Evolutionary conservation across 2,888 invertebrate genomes (phyloP), one percentile per base, ranked within the genome.

Genomic region (Phasia obesa): DNA sequence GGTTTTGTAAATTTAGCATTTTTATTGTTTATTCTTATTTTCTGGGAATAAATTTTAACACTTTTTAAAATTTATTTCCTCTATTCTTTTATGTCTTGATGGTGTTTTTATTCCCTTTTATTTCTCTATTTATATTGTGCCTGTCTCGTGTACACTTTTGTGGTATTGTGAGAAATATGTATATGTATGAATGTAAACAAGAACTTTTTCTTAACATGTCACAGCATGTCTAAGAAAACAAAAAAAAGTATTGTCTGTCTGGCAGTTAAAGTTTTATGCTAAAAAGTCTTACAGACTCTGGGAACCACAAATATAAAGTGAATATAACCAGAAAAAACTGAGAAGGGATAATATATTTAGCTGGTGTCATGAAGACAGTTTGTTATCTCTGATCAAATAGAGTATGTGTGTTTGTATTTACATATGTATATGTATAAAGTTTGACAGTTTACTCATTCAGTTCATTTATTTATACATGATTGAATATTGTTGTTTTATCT

Each of bases 11-110:
- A 69, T 73, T 74, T 64, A 74, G 57, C 77, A 69, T 62, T 62
- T 73, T 79, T 77, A 69, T 82, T 82, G 69, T 77, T 82, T 64
- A 76, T 77, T 64, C 62, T 77, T 77, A 73, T 82, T 35, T 69
- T 55, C 67, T 23, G 38, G 49, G 62, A 69, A 15, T 21, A 51
- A 74, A 64, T 59, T 62, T 64, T 64, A 38, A 53, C 65, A 35
- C 9, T 11, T 1, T 65, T 44, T 15, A 35, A 60, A 17, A 27
- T 25, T 44, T 47, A 21, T 47, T 42, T 70, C 11, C n/a, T 59
- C 65, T 25, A 15, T n/a, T 42, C 15, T 15, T 42, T 42, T 4
- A 15, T 42, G 1, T 42, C 1, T 47, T 47, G 13, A 1, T 17
- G 49, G 4, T 57, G 38, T 31, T 31, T 47, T 25, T 59, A 19